Conservation (phyloP, 1,140 invertebrate species). For the Eueides isabella region DNA sequence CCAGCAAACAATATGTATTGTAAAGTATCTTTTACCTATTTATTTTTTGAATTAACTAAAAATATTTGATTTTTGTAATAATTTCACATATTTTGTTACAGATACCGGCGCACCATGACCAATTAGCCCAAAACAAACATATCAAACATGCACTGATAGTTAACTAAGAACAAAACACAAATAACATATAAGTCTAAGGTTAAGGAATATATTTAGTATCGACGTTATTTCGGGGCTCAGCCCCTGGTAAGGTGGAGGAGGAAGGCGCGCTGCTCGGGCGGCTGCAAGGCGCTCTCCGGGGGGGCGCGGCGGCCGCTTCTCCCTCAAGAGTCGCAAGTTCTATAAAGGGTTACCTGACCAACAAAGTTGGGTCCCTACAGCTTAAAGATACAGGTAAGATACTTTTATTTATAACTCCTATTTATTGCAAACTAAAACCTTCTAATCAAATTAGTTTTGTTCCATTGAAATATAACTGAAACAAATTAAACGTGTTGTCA, state of each 20-base stretch:
- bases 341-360: slow-evolving; percentile 71
- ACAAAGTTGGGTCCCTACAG: slow-evolving; percentile 75
- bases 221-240: slow-evolving; percentile 47
- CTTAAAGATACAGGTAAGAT: slow-evolving; percentile 72
- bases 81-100: slow-evolving; percentile 54
- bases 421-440: too few relatives aligned
- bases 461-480: background rate
- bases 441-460: background rate
- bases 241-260: slow-evolving; percentile 81
- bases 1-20: too few relatives aligned
- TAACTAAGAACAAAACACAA: slow-evolving; percentile 21
- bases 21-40: too few relatives aligned
- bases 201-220: slow-evolving; percentile 2
- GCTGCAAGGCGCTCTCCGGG: slow-evolving; percentile 78
- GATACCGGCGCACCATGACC: slow-evolving; percentile 66
- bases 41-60: too few relatives aligned
- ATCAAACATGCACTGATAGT: slow-evolving; percentile 76
- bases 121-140: slow-evolving; percentile 64
- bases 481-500: too few relatives aligned
- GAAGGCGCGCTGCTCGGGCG: slow-evolving; percentile 78
- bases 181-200: slow-evolving; percentile 4
- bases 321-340: slow-evolving; percentile 71
- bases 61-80: background rate
- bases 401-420: background rate
- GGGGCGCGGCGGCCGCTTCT: slow-evolving; percentile 79